Evolutionary conservation across 2,888 invertebrate species (phyloP).

Genomic region (Endomychus coccineus): DNA sequence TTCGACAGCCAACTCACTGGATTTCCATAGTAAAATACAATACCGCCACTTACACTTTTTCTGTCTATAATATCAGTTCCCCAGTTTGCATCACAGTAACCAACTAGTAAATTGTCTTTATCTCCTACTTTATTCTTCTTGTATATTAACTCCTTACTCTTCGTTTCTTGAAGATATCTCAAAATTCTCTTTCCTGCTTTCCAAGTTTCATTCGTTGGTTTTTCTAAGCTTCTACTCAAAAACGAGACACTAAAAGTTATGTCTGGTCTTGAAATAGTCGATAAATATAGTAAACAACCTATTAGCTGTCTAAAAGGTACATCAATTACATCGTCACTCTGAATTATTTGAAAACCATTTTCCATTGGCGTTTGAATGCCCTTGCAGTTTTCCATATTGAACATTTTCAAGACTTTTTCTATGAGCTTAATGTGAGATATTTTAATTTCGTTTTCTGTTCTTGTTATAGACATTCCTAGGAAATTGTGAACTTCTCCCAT

Average conservation of each 20-base stretch:
- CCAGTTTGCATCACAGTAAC: conserved; percentile 15
- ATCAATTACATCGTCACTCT: conserved; percentile 5
- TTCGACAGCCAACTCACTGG: conserved; percentile 15
- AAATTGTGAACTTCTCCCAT: conserved; percentile 15
- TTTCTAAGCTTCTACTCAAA: conserved; percentile 19
- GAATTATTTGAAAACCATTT: conserved; percentile 17
- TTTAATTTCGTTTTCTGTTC: conserved; percentile 14
- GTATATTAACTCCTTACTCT: conserved; percentile 13
- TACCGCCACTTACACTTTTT: conserved; percentile 15
- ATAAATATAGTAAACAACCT: conserved; percentile 17
- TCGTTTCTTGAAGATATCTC: conserved; percentile 18
- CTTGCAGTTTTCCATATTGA: conserved; percentile 19
- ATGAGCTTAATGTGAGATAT: conserved; percentile 9
- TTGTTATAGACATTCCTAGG: conserved; percentile 17
- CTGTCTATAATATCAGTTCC: conserved; percentile 11
- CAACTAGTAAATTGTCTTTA: background rate
- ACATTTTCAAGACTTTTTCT: conserved; percentile 17
- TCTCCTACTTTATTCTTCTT: background rate
- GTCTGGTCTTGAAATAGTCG: conserved; percentile 17
- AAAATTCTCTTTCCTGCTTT: conserved; percentile 16
- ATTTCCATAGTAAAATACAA: conserved; percentile 12
- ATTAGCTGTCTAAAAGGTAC: conserved; percentile 18
- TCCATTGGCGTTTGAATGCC: conserved; percentile 18
- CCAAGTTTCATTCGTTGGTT: conserved; percentile 16
- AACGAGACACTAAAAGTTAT: conserved; percentile 18